Percentiles rank a stretch among this genome's conserved stretches.
Evolutionary conservation across 2,797 vertebrate genomes (phyloP).

Genomic region (Lepilemur septentrionalis): DNA sequence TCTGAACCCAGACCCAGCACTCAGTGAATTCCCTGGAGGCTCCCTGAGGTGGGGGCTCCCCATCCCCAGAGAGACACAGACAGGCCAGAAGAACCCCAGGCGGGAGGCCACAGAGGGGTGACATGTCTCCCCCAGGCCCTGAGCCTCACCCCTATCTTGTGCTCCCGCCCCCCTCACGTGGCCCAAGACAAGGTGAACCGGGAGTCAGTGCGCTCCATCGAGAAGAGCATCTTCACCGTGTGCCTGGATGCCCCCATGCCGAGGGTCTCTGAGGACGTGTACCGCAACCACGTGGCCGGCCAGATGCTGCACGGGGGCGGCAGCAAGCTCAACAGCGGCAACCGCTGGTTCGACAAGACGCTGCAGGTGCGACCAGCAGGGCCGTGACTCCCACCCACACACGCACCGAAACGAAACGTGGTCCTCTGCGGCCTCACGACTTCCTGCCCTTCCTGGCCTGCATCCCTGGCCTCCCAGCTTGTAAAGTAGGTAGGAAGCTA

Average conservation of each 20-base stretch:
- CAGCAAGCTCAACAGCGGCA: conserved; percentile 94
- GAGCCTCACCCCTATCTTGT: not conserved
- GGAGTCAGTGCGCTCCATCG: conserved; percentile 94
- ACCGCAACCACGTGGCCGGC: conserved; percentile 91
- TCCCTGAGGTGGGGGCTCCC: not conserved
- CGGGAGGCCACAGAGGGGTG: not conserved
- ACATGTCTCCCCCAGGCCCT: not conserved
- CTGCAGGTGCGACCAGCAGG: conserved; percentile 87
- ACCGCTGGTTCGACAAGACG: conserved; percentile 99
- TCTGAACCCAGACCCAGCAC: not conserved
- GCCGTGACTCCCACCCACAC: not conserved
- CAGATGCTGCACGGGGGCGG: conserved; percentile 98
- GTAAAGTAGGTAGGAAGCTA: conserved; percentile 40
- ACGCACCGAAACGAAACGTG: not conserved
- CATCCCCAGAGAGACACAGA: not conserved
- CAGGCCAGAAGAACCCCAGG: not conserved
- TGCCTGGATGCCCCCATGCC: conserved; percentile 95
- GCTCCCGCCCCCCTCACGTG: rapidly evolving
- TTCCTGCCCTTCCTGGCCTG: not conserved
- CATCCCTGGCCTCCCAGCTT: not conserved
- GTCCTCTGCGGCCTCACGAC: not conserved
- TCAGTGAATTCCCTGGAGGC: no score
- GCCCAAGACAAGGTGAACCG: conserved; percentile 95
- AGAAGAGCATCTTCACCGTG: conserved; percentile 96
- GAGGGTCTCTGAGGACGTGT: conserved; percentile 90